Conservation (phyloP, 2,888 invertebrate species). For the Eumacrocentrus americanus region DNA sequence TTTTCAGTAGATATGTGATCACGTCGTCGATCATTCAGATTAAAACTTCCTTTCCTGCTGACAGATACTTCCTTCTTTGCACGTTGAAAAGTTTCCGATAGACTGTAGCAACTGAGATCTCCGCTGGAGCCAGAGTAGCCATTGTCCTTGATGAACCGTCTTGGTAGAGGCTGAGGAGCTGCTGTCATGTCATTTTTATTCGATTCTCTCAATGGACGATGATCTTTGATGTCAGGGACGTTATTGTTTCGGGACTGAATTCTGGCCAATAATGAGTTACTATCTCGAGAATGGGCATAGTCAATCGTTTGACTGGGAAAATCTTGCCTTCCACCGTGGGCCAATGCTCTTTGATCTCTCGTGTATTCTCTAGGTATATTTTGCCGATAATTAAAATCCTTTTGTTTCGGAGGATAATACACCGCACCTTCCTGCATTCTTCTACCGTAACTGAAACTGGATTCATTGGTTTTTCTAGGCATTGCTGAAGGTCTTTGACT, state of each 20-base stretch:
- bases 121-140: constrained; percentile 52
- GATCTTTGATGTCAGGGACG: constrained; percentile 32
- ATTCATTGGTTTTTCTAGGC: not conserved
- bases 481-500: not conserved
- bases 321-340: not conserved
- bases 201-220: constrained; percentile 36
- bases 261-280: not conserved
- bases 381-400: constrained; percentile 17
- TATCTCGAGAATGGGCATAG: not conserved
- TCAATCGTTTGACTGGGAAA: not conserved
- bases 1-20: constrained; percentile 57
- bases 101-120: constrained; percentile 45
- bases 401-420: constrained; percentile 17
- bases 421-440: constrained; percentile 34
- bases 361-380: not conserved
- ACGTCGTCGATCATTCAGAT: constrained; percentile 45
- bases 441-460: constrained; percentile 19
- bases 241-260: constrained; percentile 24
- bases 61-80: constrained; percentile 46
- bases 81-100: constrained; percentile 48
- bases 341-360: not conserved
- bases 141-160: constrained; percentile 44
- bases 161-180: constrained; percentile 37
- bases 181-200: constrained; percentile 36
- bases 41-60: constrained; percentile 55